Evolutionary conservation across 2,797 vertebrate species (phyloP).

Genomic region (Sebastes elongatus): DNA sequence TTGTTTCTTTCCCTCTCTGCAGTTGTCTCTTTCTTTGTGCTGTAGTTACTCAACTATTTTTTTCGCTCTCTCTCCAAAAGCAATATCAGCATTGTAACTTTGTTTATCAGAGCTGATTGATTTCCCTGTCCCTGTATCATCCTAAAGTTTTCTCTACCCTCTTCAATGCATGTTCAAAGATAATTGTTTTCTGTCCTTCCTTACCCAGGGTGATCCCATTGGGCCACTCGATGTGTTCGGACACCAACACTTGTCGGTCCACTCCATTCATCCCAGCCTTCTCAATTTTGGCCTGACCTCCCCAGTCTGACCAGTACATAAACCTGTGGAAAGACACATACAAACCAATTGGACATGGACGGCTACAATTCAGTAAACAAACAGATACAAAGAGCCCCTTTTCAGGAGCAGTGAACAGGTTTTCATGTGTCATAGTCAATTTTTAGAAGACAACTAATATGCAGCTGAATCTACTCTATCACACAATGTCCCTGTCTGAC

Average conservation of each 20-base stretch:
- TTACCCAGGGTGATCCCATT: conserved; percentile 97
- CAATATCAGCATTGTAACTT: conserved; percentile 9
- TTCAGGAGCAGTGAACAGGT: neutral
- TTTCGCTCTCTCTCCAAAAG: conserved; percentile 10
- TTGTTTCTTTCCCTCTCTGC: conserved; percentile 1
- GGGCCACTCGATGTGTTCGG: conserved; percentile 96
- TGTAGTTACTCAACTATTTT: neutral
- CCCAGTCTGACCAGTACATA: conserved; percentile 99
- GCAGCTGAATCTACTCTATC: neutral
- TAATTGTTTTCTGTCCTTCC: neutral
- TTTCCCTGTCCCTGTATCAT: neutral
- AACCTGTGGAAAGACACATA: conserved; percentile 81
- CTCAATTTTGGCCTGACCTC: conserved; percentile 93
- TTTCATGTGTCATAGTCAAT: neutral
- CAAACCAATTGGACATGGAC: neutral
- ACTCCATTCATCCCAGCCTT: conserved; percentile 94
- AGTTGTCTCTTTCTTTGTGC: conserved; percentile 1
- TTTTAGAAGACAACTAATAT: neutral
- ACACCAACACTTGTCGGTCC: conserved; percentile 91
- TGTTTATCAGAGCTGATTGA: conserved; percentile 8
- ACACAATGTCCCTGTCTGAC: neutral
- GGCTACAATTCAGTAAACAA: neutral
- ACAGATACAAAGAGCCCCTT: neutral
- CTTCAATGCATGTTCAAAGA: neutral
- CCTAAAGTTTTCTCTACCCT: neutral